Evolutionary conservation across 2,888 invertebrate genomes (phyloP), one percentile per base, ranked within the genome.

Genomic region (Drosophila mimetica): DNA sequence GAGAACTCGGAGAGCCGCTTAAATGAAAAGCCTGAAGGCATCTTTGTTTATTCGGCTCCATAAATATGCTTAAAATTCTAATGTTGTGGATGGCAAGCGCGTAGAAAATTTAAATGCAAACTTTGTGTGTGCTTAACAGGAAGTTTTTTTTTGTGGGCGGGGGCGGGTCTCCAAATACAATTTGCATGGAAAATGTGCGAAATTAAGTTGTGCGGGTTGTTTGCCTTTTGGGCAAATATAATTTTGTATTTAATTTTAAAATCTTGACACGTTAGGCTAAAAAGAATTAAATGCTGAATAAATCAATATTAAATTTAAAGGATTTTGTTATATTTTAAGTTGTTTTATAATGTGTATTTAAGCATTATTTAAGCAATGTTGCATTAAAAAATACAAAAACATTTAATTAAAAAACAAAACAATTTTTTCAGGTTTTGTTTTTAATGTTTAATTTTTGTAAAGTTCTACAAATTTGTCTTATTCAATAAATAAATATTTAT

Each of bases 51-150:
- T 66, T 36, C 54, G 53, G 11, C 30, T 8, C 42, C 67, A 79
- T 54, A 63, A 76, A 79, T 65, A 58, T 69, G 77, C 46, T 55
- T 50, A 41, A 69, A 63, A 72, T 65, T 83, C 47, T 74, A 76
- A 74, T 58, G 52, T 18, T 44, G 20, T 57, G 28, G 55, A 36
- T 16, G 20, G 37, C 28, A 9, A 11, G 50, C 67, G 44, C 37
- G 44, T 32, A 54, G 34, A 48, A 52, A 74, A 79, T 82, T 85
- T 66, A 79, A 82, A 82, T 81, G 53, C 47, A 60, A 83, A 73
- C 59, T 58, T 34, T 53, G 66, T 83, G 75, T 57, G 74, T 60
- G 59, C 37, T 41, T 39, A 42, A 34, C 46, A 44, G n/a, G 37
- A n/a, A 39, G 32, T 34, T 48, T 42, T n/a, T n/a, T 18, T 25